Base-by-base conservation (phyloP, 2,797 vertebrate genomes). In the Poeciliopsis infans region DNA sequence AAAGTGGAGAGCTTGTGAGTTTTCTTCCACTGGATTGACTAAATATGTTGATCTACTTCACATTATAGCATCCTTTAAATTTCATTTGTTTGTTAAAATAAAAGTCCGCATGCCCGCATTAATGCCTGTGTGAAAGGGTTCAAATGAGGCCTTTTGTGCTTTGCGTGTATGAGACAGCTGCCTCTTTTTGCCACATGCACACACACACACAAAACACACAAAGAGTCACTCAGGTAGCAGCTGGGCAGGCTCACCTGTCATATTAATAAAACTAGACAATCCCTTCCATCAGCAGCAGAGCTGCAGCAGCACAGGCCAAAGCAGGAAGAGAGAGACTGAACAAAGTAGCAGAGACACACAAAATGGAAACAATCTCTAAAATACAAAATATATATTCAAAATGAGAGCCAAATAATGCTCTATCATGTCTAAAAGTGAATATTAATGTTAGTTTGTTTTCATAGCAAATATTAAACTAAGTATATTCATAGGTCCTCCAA, bases 231-330 rank as follows among this genome's bases (percentile, higher is more conserved):
- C 93, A 95, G 94, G 94, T 93, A 95, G 94, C 95, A 95, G 95
- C 95, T 96, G 95, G 91, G 84, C 85, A 77, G 90, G 89, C 94
- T 96, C 95, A 96, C 94, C 95, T 95, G 95, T 95, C 94, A 93
- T 93, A 93, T 94, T 92, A 93, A 93, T 92, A 93, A 94, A 95
- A 93, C 88, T 82, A 91, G 91, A 93, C 94, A 94, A 94, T 95
- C 94, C 94, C 87, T 85, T 95, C 95, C 86, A 89, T 95, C 95
- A 96, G 92, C 95, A 90, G 85, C 79, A 77, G 55, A 69, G 79
- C 75, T 28, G 82, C 68, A 13, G 88, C 77, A 75, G 88, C 85
- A 85, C 85, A 85, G 78, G 87, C 85, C 81, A 76, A 80, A 90
- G 88, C 91, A 91, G 91, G 88, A 82, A 81, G 84, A 85, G 76